Evolutionary conservation across 2,888 invertebrate species (phyloP).

Genomic region (Sphinx pinastri): DNA sequence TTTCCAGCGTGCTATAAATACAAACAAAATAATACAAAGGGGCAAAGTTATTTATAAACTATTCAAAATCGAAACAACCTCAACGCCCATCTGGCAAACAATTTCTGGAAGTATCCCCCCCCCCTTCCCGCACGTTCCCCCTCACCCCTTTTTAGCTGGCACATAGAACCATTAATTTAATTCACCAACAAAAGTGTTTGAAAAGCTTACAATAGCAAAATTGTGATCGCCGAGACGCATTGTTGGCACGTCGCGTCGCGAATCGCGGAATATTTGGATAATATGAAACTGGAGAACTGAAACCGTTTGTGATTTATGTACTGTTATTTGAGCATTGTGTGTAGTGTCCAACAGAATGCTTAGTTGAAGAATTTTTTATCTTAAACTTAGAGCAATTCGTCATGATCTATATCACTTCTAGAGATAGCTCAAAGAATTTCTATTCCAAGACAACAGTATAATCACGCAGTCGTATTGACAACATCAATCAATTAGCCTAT

Average conservation of each 20-base stretch:
- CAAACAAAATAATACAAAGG: slow-evolving; percentile 14
- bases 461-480: no score
- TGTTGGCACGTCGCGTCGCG: background rate
- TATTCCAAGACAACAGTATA: background rate
- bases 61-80: background rate
- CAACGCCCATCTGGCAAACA: slow-evolving; percentile 11
- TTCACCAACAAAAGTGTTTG: slow-evolving; percentile 23
- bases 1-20: background rate
- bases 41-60: slow-evolving; percentile 27
- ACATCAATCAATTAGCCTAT: no score
- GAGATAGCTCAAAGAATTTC: no score
- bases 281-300: background rate
- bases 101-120: background rate
- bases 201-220: slow-evolving; percentile 16
- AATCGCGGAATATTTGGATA: background rate
- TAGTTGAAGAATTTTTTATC: no score
- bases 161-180: slow-evolving; percentile 25
- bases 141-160: slow-evolving; percentile 7
- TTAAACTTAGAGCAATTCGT: no score
- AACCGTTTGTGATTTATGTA: background rate
- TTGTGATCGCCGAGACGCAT: slow-evolving; percentile 11
- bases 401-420: no score
- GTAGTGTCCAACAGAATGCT: no score
- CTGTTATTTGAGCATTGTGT: no score
- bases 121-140: background rate